Percentiles rank a stretch among this genome's conserved stretches.
Evolutionary conservation across 2,797 vertebrate species (phyloP).

Genomic region (Miichthys miiuy): DNA sequence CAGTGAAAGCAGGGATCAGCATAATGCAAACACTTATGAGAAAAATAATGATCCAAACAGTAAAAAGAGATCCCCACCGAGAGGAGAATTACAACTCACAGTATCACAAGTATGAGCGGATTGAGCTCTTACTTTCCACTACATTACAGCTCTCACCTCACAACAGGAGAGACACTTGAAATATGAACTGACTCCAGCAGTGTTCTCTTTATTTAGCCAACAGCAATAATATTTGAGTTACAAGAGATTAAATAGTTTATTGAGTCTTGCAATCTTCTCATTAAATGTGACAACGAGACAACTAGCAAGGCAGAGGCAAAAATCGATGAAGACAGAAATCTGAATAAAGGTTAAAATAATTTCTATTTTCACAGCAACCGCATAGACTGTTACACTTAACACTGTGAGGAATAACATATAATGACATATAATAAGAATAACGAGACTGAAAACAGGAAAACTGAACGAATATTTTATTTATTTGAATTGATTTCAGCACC

Average conservation of each 20-base stretch:
- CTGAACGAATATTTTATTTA: background rate
- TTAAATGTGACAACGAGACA: slow-evolving; percentile 53
- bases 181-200: slow-evolving; percentile 60
- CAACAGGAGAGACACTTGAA: slow-evolving; percentile 75
- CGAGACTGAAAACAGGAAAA: background rate
- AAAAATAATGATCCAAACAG: slow-evolving; percentile 73
- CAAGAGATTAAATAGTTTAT: slow-evolving; percentile 61
- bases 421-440: background rate
- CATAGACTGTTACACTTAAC: background rate
- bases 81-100: slow-evolving; percentile 71
- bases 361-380: slow-evolving; percentile 6
- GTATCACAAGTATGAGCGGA: slow-evolving; percentile 61
- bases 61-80: slow-evolving; percentile 63
- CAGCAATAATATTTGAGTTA: slow-evolving; percentile 56
- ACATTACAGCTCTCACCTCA: slow-evolving; percentile 69
- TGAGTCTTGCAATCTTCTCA: slow-evolving; percentile 58
- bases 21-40: slow-evolving; percentile 69
- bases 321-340: slow-evolving; percentile 37
- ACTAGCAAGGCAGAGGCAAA: slow-evolving; percentile 38
- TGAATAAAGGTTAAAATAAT: slow-evolving; percentile 17
- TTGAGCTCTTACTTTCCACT: slow-evolving; percentile 55
- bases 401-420: background rate
- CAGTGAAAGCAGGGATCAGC: slow-evolving; percentile 46
- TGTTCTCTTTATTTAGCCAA: slow-evolving; percentile 62
- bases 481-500: slow-evolving; percentile 4